These are phyloP conservation scores for Caradrina kadenii DNA, from an alignment of 2,888 invertebrate genomes.

Conservation along the genomic window DNA sequence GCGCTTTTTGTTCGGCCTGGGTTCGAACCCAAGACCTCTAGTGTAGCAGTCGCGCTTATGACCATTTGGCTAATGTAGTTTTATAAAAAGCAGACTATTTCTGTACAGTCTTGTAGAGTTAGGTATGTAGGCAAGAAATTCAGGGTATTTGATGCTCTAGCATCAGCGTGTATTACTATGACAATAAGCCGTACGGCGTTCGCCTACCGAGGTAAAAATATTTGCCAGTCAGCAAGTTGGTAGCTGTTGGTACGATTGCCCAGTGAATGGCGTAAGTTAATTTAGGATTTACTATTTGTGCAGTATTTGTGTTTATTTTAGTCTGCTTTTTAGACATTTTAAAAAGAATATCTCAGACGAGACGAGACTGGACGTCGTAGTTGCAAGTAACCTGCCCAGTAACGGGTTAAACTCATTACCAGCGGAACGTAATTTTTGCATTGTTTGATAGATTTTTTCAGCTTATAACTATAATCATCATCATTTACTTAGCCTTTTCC, in stretches of 20 bases:
- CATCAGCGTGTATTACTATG: background rate
- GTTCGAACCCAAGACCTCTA: too few species aligned
- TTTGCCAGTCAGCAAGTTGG: background rate
- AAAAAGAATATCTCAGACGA: too few species aligned
- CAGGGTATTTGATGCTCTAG: background rate
- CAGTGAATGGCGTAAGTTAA: constrained; percentile 1
- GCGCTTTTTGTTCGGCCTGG: too few species aligned
- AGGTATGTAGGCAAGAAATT: constrained; percentile 1
- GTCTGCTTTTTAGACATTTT: background rate
- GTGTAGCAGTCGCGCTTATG: too few species aligned
- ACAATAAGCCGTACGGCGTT: background rate
- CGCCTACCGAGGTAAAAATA: constrained; percentile 3
- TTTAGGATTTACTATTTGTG: constrained; percentile 4
- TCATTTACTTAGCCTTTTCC: too few species aligned
- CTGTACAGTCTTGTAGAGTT: background rate
- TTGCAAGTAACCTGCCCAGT: too few species aligned
- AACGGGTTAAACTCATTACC: too few species aligned
- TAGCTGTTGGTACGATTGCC: background rate
- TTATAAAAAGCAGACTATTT: background rate
- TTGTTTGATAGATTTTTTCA: too few species aligned
- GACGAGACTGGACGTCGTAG: too few species aligned
- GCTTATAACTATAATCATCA: too few species aligned
- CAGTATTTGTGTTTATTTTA: constrained; percentile 9
- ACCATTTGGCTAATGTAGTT: too few species aligned
- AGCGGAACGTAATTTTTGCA: too few species aligned